Evolutionary conservation across 2,888 invertebrate genomes (phyloP).

Genomic region (Microplitis deprimator): DNA sequence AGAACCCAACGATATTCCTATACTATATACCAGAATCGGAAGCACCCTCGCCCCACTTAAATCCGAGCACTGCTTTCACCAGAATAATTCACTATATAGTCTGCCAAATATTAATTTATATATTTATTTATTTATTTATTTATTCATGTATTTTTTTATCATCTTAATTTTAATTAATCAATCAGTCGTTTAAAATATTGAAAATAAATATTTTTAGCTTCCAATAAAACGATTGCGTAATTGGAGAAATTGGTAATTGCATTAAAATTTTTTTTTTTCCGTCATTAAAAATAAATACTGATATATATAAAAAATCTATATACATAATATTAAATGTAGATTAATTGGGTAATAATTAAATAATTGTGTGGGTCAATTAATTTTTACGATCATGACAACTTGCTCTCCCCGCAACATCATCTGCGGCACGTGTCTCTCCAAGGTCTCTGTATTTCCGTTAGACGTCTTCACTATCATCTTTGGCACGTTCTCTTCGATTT

Average conservation of each 20-base stretch:
- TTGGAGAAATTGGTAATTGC: too few species aligned
- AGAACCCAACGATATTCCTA: conserved; percentile 39
- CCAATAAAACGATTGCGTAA: too few species aligned
- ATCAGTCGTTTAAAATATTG: too few species aligned
- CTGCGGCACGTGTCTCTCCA: conserved; percentile 79
- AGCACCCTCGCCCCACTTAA: conserved; percentile 26
- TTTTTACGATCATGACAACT: conserved; percentile 75
- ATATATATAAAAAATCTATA: background rate
- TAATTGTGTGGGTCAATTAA: conserved; percentile 52
- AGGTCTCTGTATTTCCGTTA: conserved; percentile 78
- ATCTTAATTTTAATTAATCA: background rate
- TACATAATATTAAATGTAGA: background rate
- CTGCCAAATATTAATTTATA: background rate
- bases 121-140: background rate
- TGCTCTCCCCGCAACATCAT: conserved; percentile 85
- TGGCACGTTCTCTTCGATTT: conserved; percentile 74
- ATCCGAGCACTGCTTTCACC: conserved; percentile 60
- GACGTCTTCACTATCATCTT: conserved; percentile 74
- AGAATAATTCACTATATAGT: conserved; percentile 51
- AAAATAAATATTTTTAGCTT: too few species aligned
- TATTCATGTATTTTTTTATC: background rate
- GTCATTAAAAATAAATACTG: background rate
- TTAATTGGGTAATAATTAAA: background rate
- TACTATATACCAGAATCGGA: conserved; percentile 21
- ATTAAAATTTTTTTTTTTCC: too few species aligned